These are phyloP conservation scores for Alcedo atthis DNA, from an alignment of 2,797 vertebrate species.

Conservation along the genomic window DNA sequence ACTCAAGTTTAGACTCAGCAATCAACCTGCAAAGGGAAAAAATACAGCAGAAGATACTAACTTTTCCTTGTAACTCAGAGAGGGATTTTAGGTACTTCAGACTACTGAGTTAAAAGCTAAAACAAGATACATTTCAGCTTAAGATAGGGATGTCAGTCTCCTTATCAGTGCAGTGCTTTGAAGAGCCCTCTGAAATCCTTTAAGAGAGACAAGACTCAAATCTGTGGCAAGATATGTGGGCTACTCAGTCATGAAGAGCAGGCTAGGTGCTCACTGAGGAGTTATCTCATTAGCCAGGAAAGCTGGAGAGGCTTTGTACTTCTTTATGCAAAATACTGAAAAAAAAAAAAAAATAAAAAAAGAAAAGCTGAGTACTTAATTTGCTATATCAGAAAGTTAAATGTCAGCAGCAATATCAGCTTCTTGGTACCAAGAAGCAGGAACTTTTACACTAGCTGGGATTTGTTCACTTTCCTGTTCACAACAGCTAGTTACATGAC, in stretches of 20 bases:
- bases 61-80: neutral
- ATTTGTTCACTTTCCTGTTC: neutral
- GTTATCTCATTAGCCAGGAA: neutral
- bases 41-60: neutral
- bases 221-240: conserved; percentile 2
- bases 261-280: neutral
- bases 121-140: conserved; percentile 21
- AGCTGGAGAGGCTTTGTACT: neutral
- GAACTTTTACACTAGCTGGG: neutral
- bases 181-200: conserved; percentile 3
- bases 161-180: conserved; percentile 35
- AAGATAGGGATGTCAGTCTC: conserved; percentile 36
- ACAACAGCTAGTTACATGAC: neutral
- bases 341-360: no score
- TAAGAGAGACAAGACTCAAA: neutral
- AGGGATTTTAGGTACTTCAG: neutral
- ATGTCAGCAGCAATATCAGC: neutral
- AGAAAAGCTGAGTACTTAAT: neutral
- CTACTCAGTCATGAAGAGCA: neutral
- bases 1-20: neutral
- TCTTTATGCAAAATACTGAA: neutral
- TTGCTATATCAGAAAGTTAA: neutral
- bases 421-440: neutral
- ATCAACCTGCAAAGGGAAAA: neutral
- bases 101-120: conserved; percentile 26